Percentiles rank a stretch among this genome's conserved stretches.
These are phyloP conservation scores for Acrocephalus scirpaceus DNA, from an alignment of 2,797 vertebrate species.

Conservation along the genomic window DNA sequence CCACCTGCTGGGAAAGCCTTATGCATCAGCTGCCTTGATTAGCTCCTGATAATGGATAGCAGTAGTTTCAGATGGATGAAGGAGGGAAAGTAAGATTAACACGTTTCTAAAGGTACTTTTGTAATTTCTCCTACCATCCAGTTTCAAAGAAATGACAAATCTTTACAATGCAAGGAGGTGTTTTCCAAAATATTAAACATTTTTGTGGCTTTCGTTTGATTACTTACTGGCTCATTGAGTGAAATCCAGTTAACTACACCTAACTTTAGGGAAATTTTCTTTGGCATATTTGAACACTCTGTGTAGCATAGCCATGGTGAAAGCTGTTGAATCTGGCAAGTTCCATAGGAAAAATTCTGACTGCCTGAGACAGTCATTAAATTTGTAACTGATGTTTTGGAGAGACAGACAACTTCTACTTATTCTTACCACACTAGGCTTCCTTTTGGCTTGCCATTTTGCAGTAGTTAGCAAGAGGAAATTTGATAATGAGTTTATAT, in stretches of 20 bases:
- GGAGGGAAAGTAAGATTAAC: constrained; percentile 17
- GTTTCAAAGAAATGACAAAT: constrained; percentile 14
- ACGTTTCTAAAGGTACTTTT: neutral
- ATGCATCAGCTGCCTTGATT: neutral
- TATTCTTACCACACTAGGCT: constrained; percentile 20
- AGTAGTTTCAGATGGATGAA: neutral
- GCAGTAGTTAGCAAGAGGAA: constrained; percentile 54
- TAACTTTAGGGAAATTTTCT: constrained; percentile 52
- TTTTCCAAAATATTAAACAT: constrained; percentile 42
- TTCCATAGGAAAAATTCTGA: constrained; percentile 76
- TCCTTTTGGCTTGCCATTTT: constrained; percentile 53
- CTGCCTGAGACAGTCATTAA: constrained; percentile 75
- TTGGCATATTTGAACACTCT: constrained; percentile 59
- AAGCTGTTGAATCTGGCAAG: constrained; percentile 74
- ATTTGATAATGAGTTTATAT: constrained; percentile 44
- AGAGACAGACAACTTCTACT: constrained; percentile 64
- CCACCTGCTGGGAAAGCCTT: neutral
- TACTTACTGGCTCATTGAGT: constrained; percentile 20
- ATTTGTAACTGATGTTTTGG: constrained; percentile 75
- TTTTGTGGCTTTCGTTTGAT: constrained; percentile 58
- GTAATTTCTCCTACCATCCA: neutral
- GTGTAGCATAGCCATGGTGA: constrained; percentile 39
- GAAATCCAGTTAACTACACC: constrained; percentile 49
- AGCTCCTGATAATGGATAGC: neutral
- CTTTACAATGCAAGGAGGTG: neutral